Evolutionary conservation across 2,113 vertebrate genomes (phyloP).

Genomic region (Scomber colias): DNA sequence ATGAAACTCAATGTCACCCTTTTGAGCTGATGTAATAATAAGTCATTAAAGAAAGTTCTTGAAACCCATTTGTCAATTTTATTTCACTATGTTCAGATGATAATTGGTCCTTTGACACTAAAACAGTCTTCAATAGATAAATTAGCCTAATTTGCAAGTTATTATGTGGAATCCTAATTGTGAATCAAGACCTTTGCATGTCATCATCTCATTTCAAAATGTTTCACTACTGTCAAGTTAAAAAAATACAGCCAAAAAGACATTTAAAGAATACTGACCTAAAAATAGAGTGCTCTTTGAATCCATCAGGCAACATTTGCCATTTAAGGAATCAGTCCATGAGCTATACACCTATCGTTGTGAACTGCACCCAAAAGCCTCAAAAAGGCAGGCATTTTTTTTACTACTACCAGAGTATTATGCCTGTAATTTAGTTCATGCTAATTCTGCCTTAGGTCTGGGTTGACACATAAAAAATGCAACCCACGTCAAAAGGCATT

Average conservation of each 20-base stretch:
- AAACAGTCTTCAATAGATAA: constrained; percentile 17
- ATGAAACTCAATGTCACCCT: constrained; percentile 21
- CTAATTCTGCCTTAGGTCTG: constrained; percentile 64
- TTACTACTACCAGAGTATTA: constrained; percentile 35
- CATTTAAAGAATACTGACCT: background rate
- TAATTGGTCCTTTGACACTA: constrained; percentile 8
- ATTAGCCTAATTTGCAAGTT: background rate
- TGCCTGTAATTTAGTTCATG: constrained; percentile 56
- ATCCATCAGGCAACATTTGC: constrained; percentile 26
- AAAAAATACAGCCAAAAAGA: background rate
- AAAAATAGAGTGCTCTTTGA: background rate
- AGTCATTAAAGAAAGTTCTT: constrained; percentile 27
- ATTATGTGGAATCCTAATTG: constrained; percentile 2
- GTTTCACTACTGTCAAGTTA: background rate
- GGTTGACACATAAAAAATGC: constrained; percentile 74
- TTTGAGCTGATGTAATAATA: constrained; percentile 11
- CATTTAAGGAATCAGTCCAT: constrained; percentile 34
- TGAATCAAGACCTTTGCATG: background rate
- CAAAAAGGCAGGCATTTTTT: background rate
- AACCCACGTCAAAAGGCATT: constrained; percentile 68
- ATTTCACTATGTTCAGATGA: constrained; percentile 1
- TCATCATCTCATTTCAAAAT: background rate
- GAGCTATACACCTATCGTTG: background rate
- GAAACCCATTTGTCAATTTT: constrained; percentile 19
- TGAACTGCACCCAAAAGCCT: constrained; percentile 21